Evolutionary conservation across 2,888 invertebrate genomes (phyloP).

Genomic region (Coenonympha glycerion): DNA sequence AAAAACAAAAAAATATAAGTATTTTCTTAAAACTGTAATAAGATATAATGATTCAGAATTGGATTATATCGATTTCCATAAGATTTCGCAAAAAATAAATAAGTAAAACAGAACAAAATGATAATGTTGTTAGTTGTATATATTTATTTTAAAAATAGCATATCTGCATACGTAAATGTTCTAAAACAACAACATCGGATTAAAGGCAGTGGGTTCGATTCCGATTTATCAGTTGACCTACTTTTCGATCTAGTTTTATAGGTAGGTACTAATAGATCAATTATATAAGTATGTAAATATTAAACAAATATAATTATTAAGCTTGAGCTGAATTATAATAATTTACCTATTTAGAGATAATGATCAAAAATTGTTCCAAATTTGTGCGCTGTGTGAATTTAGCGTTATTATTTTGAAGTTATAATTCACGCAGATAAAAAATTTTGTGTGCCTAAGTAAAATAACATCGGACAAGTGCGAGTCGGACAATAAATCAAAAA

Average conservation of each 20-base stretch:
- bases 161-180: not conserved
- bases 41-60: too few species aligned
- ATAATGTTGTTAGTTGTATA: too few species aligned
- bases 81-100: not conserved
- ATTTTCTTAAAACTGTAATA: too few species aligned
- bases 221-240: not conserved
- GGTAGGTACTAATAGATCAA: not conserved
- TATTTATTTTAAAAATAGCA: too few species aligned
- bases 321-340: slow-evolving; percentile 20
- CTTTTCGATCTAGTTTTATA: not conserved
- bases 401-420: slow-evolving; percentile 29
- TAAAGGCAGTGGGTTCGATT: not conserved
- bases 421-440: not conserved
- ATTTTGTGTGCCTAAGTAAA: too few species aligned
- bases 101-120: too few species aligned
- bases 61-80: not conserved
- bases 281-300: too few species aligned
- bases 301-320: slow-evolving; percentile 14
- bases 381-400: slow-evolving; percentile 49
- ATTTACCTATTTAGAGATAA: slow-evolving; percentile 15
- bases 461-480: too few species aligned
- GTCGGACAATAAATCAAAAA: too few species aligned
- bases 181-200: not conserved
- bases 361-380: slow-evolving; percentile 38
- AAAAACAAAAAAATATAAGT: too few species aligned